Conservation (phyloP, 2,888 invertebrate genomes). For the Cryptocephalus primarius region DNA sequence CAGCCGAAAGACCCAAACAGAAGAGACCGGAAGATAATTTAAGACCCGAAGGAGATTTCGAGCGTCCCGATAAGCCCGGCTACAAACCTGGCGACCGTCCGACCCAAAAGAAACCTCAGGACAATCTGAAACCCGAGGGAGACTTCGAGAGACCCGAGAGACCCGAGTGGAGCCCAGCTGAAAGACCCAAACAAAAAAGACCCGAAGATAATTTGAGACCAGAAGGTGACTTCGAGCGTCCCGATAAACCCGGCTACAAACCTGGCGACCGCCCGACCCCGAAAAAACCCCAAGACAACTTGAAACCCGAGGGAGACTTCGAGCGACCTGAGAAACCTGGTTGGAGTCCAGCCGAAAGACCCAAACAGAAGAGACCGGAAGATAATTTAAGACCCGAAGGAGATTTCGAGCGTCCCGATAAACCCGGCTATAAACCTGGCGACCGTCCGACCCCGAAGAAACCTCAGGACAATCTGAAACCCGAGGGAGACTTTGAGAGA, state of each 20-base stretch:
- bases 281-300: constrained; percentile 33
- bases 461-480: constrained; percentile 39
- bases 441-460: constrained; percentile 29
- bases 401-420: constrained; percentile 37
- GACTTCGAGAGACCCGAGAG: constrained; percentile 29
- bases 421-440: constrained; percentile 34
- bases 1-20: constrained; percentile 32
- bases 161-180: constrained; percentile 27
- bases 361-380: constrained; percentile 28
- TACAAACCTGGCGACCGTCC: no score
- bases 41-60: constrained; percentile 41
- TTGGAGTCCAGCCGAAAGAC: constrained; percentile 34
- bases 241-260: constrained; percentile 16
- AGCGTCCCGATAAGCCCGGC: constrained; percentile 7
- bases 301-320: constrained; percentile 48
- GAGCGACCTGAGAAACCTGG: constrained; percentile 33
- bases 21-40: constrained; percentile 38
- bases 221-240: constrained; percentile 35
- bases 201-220: constrained; percentile 44
- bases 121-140: constrained; percentile 40
- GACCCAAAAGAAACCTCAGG: constrained; percentile 36
- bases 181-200: constrained; percentile 25
- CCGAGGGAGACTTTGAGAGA: constrained; percentile 45
- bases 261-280: constrained; percentile 30
- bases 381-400: constrained; percentile 36